A percentile compares a stretch with the other conserved stretches of the same genome.
Evolutionary conservation across 2,797 vertebrate genomes (phyloP).

Genomic region (Syndactyla subalaris): DNA sequence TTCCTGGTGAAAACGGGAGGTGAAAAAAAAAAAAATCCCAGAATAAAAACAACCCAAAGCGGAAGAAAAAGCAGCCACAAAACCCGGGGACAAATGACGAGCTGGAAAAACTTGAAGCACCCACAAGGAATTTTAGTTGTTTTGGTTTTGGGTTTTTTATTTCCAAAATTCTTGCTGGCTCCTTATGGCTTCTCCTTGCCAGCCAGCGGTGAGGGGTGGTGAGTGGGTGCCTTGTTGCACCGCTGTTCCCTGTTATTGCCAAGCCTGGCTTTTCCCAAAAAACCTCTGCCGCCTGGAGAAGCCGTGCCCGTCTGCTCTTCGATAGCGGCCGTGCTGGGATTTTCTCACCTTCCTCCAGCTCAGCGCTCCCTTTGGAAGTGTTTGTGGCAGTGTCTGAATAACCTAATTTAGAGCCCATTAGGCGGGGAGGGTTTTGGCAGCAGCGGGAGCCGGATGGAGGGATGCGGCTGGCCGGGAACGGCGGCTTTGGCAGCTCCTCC

Average conservation of each 20-base stretch:
- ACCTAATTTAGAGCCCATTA: not conserved
- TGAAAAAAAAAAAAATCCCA: not conserved
- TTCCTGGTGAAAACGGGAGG: not conserved
- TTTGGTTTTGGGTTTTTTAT: too few species aligned
- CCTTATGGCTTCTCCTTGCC: not conserved
- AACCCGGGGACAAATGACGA: not conserved
- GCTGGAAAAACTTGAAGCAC: constrained; percentile 41
- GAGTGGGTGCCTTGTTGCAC: fast-evolving
- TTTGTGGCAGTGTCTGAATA: not conserved
- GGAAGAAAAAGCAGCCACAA: constrained; percentile 16
- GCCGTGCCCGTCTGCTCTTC: not conserved
- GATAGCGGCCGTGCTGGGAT: not conserved
- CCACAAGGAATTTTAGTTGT: not conserved
- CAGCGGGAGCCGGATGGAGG: not conserved
- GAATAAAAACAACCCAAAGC: not conserved
- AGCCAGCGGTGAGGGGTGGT: fast-evolving
- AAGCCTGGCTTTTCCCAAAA: not conserved
- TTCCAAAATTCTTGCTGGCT: not conserved
- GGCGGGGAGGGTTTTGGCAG: not conserved
- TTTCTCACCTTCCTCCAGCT: not conserved
- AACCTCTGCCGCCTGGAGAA: not conserved
- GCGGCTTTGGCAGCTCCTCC: not conserved
- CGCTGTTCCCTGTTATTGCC: fast-evolving
- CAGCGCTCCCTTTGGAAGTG: not conserved
- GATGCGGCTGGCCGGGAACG: not conserved